A percentile compares a stretch with the other conserved stretches of the same genome.
Conservation (phyloP, 1,140 invertebrate species). For the Samia ricini region DNA sequence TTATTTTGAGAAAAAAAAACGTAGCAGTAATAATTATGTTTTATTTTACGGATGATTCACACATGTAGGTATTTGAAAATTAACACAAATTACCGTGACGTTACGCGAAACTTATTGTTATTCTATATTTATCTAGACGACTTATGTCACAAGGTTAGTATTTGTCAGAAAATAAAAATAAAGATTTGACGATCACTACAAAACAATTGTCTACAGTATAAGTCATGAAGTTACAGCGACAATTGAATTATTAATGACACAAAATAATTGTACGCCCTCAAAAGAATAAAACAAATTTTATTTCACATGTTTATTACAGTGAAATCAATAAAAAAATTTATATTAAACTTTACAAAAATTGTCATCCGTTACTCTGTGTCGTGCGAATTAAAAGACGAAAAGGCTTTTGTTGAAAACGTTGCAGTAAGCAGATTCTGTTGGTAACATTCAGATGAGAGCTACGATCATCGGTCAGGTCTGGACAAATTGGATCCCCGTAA, state of each 20-base stretch:
- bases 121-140: constrained; percentile 1
- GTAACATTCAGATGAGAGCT: no score
- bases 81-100: not conserved
- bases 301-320: no score
- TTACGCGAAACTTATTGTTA: constrained; percentile 21
- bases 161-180: constrained; percentile 15
- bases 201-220: not conserved
- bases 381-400: no score
- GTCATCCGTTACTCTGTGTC: no score
- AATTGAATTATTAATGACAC: not conserved
- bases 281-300: no score
- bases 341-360: no score
- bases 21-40: not conserved
- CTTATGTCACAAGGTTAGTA: constrained; percentile 12
- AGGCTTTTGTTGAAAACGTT: no score
- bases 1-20: not conserved
- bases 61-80: not conserved
- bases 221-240: constrained; percentile 2
- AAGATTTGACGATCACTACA: constrained; percentile 1
- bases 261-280: no score
- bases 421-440: no score
- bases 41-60: not conserved
- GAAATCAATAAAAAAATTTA: no score
- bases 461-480: no score
- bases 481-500: no score